Evolutionary conservation across 1,140 invertebrate genomes (phyloP).

Genomic region (Araneus ventricosus): DNA sequence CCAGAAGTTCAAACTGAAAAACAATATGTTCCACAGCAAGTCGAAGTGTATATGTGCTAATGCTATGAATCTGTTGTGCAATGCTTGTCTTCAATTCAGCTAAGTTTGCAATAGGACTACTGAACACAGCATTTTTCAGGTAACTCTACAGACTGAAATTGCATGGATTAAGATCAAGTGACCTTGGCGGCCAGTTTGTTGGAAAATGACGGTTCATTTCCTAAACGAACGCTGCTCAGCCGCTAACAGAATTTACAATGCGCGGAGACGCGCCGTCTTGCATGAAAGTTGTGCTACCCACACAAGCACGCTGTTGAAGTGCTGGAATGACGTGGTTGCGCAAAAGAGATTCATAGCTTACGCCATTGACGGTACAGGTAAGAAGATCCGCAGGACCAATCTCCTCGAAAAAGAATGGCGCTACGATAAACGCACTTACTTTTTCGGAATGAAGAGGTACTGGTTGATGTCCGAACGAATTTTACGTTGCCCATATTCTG

Average conservation of each 20-base stretch:
- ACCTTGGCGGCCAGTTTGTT: neutral
- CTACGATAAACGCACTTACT: no score
- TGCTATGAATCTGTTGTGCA: neutral
- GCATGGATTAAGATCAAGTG: no score
- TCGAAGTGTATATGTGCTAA: neutral
- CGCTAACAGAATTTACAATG: neutral
- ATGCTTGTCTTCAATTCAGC: neutral
- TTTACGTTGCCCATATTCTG: no score
- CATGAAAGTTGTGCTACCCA: neutral
- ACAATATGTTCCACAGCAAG: neutral
- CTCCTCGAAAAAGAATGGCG: no score
- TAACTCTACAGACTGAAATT: neutral
- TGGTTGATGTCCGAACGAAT: no score
- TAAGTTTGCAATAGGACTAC: neutral
- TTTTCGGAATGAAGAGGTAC: no score
- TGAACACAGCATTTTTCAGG: neutral
- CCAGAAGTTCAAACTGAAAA: neutral
- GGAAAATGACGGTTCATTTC: neutral
- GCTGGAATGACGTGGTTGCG: no score
- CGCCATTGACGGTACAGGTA: no score
- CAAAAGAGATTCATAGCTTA: no score
- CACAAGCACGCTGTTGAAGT: no score
- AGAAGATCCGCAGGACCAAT: no score
- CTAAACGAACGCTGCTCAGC: neutral
- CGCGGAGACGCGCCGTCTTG: neutral